Conservation (phyloP, 2,888 invertebrate species). For the Cyaniris semiargus region DNA sequence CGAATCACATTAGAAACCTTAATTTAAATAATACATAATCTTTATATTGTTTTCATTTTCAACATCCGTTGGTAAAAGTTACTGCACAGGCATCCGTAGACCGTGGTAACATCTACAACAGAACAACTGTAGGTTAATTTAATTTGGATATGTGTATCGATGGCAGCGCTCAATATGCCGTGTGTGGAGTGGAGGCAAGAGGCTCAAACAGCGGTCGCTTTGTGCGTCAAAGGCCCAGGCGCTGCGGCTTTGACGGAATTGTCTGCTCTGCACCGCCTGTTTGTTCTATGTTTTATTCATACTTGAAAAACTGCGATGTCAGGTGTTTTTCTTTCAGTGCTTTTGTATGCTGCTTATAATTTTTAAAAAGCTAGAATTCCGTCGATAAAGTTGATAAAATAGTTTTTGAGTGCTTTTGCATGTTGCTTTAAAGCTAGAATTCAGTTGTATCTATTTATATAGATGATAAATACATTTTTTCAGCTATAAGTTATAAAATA, state of each 20-base stretch:
- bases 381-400: not conserved
- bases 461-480: too few species aligned
- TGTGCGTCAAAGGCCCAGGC: slow-evolving; percentile 46
- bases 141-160: slow-evolving; percentile 31
- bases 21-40: too few species aligned
- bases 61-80: too few species aligned
- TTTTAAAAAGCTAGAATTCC: not conserved
- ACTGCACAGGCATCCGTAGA: too few species aligned
- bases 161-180: slow-evolving; percentile 47
- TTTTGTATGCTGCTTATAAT: slow-evolving; percentile 1
- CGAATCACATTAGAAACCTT: too few species aligned
- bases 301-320: slow-evolving; percentile 32
- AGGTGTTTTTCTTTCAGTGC: slow-evolving; percentile 21
- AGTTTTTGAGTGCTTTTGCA: too few species aligned
- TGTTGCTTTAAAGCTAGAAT: slow-evolving; percentile 4
- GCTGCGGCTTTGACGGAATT: slow-evolving; percentile 50
- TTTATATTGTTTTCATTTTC: not conserved
- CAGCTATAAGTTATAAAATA: too few species aligned
- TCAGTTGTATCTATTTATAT: not conserved
- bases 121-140: not conserved
- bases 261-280: slow-evolving; percentile 44
- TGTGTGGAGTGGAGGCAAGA: slow-evolving; percentile 46
- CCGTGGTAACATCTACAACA: not conserved
- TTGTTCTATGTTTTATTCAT: slow-evolving; percentile 48
- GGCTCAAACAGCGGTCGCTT: slow-evolving; percentile 49